Evolutionary conservation across 2,797 vertebrate genomes (phyloP).

Genomic region (Kryptopterus vitreolus): DNA sequence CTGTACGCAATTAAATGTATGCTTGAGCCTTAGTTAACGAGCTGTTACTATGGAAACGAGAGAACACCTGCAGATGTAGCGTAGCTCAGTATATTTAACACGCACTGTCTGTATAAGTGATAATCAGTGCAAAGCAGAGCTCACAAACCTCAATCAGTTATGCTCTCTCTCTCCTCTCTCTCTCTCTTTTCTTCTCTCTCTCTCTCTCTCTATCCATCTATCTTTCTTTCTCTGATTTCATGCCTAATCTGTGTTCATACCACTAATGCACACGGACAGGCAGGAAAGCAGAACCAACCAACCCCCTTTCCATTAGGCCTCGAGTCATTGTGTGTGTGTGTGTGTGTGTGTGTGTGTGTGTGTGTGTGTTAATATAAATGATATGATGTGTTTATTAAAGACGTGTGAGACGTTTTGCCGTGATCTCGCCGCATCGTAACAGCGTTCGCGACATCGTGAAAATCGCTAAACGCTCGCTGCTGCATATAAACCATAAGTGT

Average conservation of each 20-base stretch:
- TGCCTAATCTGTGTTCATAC: slow-evolving; percentile 32
- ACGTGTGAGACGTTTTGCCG: no score
- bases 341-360: no score
- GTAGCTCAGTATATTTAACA: neutral
- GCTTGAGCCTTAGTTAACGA: neutral
- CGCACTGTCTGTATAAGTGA: neutral
- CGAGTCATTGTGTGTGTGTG: neutral
- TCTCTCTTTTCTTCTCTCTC: neutral
- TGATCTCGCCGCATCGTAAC: no score
- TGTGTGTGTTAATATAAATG: slow-evolving; percentile 7
- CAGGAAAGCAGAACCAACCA: slow-evolving; percentile 4
- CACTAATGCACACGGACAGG: slow-evolving; percentile 57
- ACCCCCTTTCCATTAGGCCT: slow-evolving; percentile 33
- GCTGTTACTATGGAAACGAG: neutral
- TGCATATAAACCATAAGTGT: neutral
- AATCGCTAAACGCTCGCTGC: no score
- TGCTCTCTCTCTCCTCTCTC: neutral
- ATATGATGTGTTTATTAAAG: slow-evolving; percentile 12
- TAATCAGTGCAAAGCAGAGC: neutral
- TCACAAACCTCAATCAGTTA: slow-evolving; percentile 1
- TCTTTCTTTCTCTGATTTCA: slow-evolving; percentile 32
- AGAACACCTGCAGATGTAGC: neutral
- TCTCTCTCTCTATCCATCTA: neutral
- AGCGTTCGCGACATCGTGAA: no score
- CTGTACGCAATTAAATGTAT: neutral